Percentiles rank a stretch among this genome's conserved stretches.
Conservation (phyloP, 2,113 vertebrate genomes). For the Heteronetta atricapilla region DNA sequence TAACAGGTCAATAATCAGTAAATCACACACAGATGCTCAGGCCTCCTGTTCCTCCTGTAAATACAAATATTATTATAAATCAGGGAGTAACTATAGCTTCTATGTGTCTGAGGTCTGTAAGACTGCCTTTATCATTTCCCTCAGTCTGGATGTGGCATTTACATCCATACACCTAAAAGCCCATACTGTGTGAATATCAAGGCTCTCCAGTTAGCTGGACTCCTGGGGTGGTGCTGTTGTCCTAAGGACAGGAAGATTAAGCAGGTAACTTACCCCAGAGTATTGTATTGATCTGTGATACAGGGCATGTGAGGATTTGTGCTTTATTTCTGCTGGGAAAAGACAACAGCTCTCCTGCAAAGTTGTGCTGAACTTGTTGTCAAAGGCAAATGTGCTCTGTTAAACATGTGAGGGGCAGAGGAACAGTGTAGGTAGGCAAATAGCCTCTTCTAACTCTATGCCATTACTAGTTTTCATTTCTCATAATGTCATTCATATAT, state of each 20-base stretch:
- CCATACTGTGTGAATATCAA: neutral
- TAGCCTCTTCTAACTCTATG: neutral
- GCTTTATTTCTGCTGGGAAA: neutral
- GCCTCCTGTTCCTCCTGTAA: neutral
- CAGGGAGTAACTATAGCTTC: neutral
- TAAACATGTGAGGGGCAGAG: accelerated
- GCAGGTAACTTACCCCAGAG: neutral
- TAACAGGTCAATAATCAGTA: neutral
- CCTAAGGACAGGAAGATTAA: neutral
- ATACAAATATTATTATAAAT: neutral
- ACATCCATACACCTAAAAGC: neutral
- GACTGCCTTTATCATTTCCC: neutral
- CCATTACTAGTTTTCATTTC: neutral
- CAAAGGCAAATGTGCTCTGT: neutral
- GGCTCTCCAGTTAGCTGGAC: neutral
- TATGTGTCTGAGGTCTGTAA: neutral
- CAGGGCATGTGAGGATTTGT: neutral
- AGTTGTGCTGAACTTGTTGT: neutral
- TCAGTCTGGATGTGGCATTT: neutral
- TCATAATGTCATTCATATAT: neutral
- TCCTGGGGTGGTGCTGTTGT: neutral
- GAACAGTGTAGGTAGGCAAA: neutral
- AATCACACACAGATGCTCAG: neutral
- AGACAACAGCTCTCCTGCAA: neutral
- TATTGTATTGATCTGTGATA: neutral